Evolutionary conservation across 2,113 vertebrate genomes (phyloP), one percentile per base, ranked within the genome.

Genomic region (Helogale parvula): DNA sequence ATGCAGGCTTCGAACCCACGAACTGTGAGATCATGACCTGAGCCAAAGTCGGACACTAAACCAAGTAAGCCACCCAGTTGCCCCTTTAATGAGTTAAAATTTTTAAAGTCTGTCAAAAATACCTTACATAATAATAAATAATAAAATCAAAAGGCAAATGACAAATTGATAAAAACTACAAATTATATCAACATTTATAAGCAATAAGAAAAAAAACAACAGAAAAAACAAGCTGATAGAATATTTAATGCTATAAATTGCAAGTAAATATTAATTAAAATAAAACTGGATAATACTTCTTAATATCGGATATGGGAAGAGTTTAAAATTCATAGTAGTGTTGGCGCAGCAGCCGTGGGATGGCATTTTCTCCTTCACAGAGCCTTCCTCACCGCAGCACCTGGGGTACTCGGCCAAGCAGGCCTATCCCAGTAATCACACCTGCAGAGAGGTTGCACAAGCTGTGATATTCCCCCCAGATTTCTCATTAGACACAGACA

Each of bases 71-170:
- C 57, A 60, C 57, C 57, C 57, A 60, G 21, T 21, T 0, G 21
- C 57, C 57, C 57, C 57, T 92, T n/a, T 81, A 21, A 60, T 80
- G 23, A 95, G 21, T 38, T 87, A 92, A 88, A 93, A 47, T 6
- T 71, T 94, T 63, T 35, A 84, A 95, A 95, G 45, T 52, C 79
- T 82, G 14, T 66, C 41, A 96, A 91, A 88, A 93, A 50, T 57
- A 84, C 5, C 54, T 35, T 33, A 63, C 25, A 88, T n/a, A n/a
- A n/a, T n/a, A n/a, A n/a, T n/a, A n/a, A n/a, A n/a, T n/a, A 83
- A 88, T 33, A 88, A 91, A 83, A 45, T 86, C 35, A 3, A 82
- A 93, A 86, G 65, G 27, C 35, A 71, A 89, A 81, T 50, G 54
- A 68, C n/a, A 92, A 93, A 79, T 33, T 33, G 69, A 82, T 90